These are phyloP conservation scores for Cataglyphis hispanica DNA, from an alignment of 1,140 invertebrate species.

Conservation along the genomic window DNA sequence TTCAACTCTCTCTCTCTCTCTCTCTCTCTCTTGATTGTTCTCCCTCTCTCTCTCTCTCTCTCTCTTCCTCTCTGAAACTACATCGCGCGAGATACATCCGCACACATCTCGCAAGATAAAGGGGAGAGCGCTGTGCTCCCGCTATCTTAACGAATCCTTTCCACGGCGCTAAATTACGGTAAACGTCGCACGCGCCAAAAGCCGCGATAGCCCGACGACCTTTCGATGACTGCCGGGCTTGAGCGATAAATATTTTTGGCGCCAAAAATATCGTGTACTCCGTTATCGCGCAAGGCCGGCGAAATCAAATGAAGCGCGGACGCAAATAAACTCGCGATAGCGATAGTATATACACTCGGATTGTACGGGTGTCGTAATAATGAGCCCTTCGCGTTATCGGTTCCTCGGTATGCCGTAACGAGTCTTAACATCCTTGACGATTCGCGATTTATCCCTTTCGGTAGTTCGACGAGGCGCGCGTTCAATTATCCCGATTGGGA, in stretches of 20 bases:
- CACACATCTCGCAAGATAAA: conserved; percentile 24
- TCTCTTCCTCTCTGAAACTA: neutral
- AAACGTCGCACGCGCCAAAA: conserved; percentile 47
- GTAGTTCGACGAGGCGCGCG: neutral
- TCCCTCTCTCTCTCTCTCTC: neutral
- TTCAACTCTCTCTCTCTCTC: conserved; percentile 55
- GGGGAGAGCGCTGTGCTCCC: conserved; percentile 36
- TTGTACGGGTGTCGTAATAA: conserved; percentile 27
- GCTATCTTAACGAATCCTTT: conserved; percentile 71
- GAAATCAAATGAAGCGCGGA: neutral
- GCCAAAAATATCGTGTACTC: conserved; percentile 14
- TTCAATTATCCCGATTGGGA: neutral
- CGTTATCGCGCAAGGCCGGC: neutral
- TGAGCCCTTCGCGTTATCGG: conserved; percentile 23
- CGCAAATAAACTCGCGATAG: conserved; percentile 29
- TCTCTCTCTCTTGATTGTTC: neutral
- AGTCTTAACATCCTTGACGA: conserved; percentile 33
- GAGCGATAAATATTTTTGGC: conserved; percentile 43
- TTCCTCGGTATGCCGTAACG: conserved; percentile 15
- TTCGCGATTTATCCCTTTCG: conserved; percentile 42
- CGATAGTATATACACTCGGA: conserved; percentile 25
- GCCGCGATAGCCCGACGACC: conserved; percentile 29
- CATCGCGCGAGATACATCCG: conserved; percentile 19
- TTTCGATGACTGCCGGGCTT: conserved; percentile 51
- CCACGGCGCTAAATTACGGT: conserved; percentile 45